Conservation (phyloP, 2,797 vertebrate species). For the Martes flavigula region DNA sequence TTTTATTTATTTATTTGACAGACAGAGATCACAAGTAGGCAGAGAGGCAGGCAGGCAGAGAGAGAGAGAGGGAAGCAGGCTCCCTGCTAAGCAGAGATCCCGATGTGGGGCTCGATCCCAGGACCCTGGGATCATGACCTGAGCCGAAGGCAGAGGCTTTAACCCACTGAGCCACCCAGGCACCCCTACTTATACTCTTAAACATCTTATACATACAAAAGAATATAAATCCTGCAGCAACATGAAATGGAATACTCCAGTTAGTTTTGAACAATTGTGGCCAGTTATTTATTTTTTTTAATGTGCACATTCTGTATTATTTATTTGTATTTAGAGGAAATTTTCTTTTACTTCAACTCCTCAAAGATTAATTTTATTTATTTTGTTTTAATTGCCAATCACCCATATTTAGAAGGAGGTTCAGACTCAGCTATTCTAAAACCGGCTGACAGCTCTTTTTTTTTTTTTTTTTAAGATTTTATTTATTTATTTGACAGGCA, state of each 20-base stretch:
- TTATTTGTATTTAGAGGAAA: constrained; percentile 75
- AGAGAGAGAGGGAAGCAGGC: too few species aligned
- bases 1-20: too few species aligned
- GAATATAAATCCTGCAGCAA: neutral
- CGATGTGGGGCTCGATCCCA: too few species aligned
- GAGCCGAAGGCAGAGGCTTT: too few species aligned
- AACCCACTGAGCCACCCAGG: too few species aligned
- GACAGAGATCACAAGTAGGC: too few species aligned
- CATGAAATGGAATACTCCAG: neutral
- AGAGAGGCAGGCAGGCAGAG: too few species aligned
- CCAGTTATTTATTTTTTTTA: neutral
- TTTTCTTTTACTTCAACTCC: constrained; percentile 63
- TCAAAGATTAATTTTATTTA: constrained; percentile 74
- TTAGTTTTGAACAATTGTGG: neutral
- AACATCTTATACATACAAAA: neutral
- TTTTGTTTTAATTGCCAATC: constrained; percentile 57
- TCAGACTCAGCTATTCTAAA: constrained; percentile 44
- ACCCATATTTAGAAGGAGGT: neutral
- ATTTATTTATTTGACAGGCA: too few species aligned
- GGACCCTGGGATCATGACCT: too few species aligned
- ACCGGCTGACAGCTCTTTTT: neutral
- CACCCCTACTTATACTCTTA: constrained; percentile 69
- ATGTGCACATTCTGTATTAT: constrained; percentile 79
- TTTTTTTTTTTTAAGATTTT: too few species aligned
- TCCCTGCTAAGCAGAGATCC: too few species aligned